Evolutionary conservation across 2,888 invertebrate genomes (phyloP), one percentile per base, ranked within the genome.

Genomic region (Eulithis testata): DNA sequence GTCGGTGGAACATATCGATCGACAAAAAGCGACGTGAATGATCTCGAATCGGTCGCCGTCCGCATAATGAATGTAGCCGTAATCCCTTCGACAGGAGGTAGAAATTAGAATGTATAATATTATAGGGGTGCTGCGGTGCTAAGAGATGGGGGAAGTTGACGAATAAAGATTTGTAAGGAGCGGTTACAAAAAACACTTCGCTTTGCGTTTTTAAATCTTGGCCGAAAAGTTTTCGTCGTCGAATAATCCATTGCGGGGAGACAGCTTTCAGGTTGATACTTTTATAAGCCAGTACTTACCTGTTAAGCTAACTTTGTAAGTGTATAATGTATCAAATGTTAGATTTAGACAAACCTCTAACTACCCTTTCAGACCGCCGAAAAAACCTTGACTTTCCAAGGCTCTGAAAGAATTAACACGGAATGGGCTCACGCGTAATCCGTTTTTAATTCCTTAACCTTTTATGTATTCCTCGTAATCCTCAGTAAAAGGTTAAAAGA

Each of bases 21-120:
- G 36, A 37, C 21, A 47, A 58, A 58, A 51, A 27, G 14, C 59
- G 47, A 21, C 47, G 49, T 40, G 54, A 54, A 54, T 55, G 61
- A 54, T 61, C 37, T 54, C 54, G 37, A 61, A 60, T 51, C 47
- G 45, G 45, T 54, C 49, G 49, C 61, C n/a, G 37, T 61, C 40
- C 54, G 53, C 61, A 61, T 31, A 61, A 61, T 61, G 47, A 61
- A 49, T 55, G 31, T 51, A 59, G 40, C 36, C 53, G 40, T 53
- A 61, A 61, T 61, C 54, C 54, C 54, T 49, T 61, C 61, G 40
- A 44, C 60, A 53, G 53, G 60, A 60, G 58, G 59, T 27, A 43
- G 49, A 54, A 61, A 54, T 61, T 61, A 61, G 47, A 61, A 61
- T 61, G 61, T 61, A 61, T 54, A 54, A 54, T 54, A 55, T 47